Base-by-base conservation (phyloP, 2,888 invertebrate species). In the Agonopterix alstromeriana region DNA sequence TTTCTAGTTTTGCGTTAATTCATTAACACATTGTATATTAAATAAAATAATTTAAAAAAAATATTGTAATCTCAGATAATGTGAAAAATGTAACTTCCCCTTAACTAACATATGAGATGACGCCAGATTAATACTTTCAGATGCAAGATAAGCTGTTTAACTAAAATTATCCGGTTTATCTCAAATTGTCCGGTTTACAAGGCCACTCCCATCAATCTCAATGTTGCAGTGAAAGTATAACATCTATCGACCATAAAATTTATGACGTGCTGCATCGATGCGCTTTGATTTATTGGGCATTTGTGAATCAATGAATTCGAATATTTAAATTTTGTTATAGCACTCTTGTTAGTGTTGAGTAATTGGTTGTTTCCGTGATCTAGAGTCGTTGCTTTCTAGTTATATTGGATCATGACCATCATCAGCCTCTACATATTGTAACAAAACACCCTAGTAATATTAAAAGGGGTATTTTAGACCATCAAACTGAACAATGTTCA, bases 151-250 rank as follows among this genome's bases (percentile, higher is more conserved):
- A 73, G 71, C 67, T 70, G 73, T 78, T 77, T 73, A 77, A 77
- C 72, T 78, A 61, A 75, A 81, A 79, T 74, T 73, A 73, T 66
- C 72, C 61, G 70, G 70, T 67, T 73, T 73, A 77, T 77, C 72
- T 78, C 61, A 75, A 81, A 79, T 74, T 73, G 73, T 66, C 72
- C 61, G 70, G 70, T 67, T 73, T 73, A 72, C 68, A 73, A 60
- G 67, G 57, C 53, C 59, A 55, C 63, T 65, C 60, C 52, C 48
- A 54, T 43, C 9, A 57, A 8, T 57, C 44, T 58, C 48, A 48
- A 52, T 55, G 52, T 56, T 62, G 54, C 53, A 73, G 81, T 79
- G 82, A 83, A 83, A 82, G 84, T 81, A 67, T 61, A 56, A 57
- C 66, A 80, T 77, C 70, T 71, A 72, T 70, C 67, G 66, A 58